Percentiles rank a stretch among this genome's conserved stretches.
These are phyloP conservation scores for Hypanus sabinus DNA, from an alignment of 2,113 vertebrate species.

Conservation along the genomic window DNA sequence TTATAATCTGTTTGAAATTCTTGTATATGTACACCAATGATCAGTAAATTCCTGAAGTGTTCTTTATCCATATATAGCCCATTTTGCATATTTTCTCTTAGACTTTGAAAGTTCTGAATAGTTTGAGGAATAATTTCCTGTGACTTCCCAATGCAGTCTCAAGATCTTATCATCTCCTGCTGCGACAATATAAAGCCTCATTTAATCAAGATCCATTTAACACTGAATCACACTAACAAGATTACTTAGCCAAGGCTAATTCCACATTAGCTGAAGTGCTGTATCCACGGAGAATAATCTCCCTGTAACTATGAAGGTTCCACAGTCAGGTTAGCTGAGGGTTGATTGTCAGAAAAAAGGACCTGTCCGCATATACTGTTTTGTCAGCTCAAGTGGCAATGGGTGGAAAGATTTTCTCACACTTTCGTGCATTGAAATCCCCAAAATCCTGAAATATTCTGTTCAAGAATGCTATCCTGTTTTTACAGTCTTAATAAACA, in stretches of 20 bases:
- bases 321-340: constrained; percentile 46
- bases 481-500: background rate
- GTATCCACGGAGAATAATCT: constrained; percentile 51
- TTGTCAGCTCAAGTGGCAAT: constrained; percentile 6
- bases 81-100: background rate
- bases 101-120: background rate
- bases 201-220: constrained; percentile 57
- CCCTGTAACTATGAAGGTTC: constrained; percentile 45
- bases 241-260: constrained; percentile 49
- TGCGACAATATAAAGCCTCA: constrained; percentile 54
- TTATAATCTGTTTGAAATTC: background rate
- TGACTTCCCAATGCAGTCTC: constrained; percentile 52
- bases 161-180: constrained; percentile 51
- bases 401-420: background rate
- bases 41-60: constrained; percentile 5
- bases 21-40: background rate
- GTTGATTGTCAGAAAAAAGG: constrained; percentile 28
- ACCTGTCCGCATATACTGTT: background rate
- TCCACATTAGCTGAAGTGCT: constrained; percentile 48
- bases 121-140: constrained; percentile 29
- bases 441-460: background rate
- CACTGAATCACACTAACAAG: constrained; percentile 56
- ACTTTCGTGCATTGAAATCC: background rate
- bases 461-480: background rate
- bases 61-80: background rate